Conservation (phyloP, 2,888 invertebrate genomes). For the Lissonota sp. region DNA sequence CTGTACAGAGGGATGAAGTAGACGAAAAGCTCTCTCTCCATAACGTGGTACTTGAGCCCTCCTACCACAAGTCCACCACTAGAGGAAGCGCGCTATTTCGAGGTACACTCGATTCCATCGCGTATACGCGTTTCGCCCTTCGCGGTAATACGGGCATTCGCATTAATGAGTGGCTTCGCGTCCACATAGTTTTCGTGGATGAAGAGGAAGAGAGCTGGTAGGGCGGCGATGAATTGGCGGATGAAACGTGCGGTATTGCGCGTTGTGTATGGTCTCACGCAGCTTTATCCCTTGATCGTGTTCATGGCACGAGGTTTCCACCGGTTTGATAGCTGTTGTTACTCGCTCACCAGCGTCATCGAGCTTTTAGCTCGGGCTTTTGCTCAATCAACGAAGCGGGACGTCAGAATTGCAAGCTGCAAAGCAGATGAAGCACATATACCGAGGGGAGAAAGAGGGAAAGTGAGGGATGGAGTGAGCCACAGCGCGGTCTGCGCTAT, state of each 20-base stretch:
- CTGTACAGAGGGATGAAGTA: conserved; percentile 13
- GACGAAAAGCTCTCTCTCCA: conserved; percentile 20
- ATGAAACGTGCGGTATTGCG: conserved; percentile 42
- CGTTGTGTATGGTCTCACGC: conserved; percentile 2
- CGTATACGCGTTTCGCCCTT: conserved; percentile 44
- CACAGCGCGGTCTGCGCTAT: conserved; percentile 9
- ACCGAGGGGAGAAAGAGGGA: neutral
- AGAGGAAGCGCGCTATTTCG: conserved; percentile 45
- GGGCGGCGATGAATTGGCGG: conserved; percentile 31
- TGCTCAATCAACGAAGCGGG: conserved; percentile 77
- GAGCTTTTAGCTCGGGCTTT: conserved; percentile 53
- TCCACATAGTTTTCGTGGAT: conserved; percentile 67
- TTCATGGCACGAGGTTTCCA: conserved; percentile 42
- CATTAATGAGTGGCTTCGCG: conserved; percentile 73
- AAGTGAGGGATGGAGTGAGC: conserved; percentile 2
- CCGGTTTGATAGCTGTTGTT: conserved; percentile 36
- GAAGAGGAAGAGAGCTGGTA: neutral
- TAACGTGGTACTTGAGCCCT: conserved; percentile 4
- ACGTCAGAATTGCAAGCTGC: conserved; percentile 78
- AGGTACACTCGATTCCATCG: conserved; percentile 51
- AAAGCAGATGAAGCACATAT: conserved; percentile 26
- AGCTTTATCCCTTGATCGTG: conserved; percentile 30
- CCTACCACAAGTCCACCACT: conserved; percentile 30
- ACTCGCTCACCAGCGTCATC: conserved; percentile 59
- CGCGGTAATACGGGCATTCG: conserved; percentile 73